Base-by-base conservation (phyloP, 2,888 invertebrate species). In the Plagodis dolabraria region DNA sequence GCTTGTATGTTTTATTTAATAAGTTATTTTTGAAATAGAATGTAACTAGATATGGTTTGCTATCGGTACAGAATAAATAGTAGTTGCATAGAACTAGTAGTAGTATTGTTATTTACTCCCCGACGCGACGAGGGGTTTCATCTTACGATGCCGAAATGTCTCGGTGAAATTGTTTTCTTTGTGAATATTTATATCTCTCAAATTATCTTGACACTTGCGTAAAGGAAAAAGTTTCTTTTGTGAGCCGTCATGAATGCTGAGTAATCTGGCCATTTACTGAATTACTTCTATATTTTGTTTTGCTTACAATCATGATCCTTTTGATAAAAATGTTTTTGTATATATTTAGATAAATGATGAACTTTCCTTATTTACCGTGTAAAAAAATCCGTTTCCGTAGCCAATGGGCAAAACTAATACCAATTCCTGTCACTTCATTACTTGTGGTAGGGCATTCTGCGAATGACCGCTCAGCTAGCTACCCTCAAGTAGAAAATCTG, bases 111-210 rank as follows among this genome's bases (percentile, higher is more conserved):
- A 33, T 33, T 46, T 46, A 46, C 34, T 34, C n/a, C 1, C 12
- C 33, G 33, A n/a, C 42, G 45, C 33, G 33, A n/a, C 42, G 45
- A 45, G 34, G 47, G n/a, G 47, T 61, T 56, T 47, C 46, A 46
- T 50, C 44, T 33, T 44, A 40, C 22, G 36, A 56, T 59, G 47
- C 43, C 42, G 42, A 47, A 48, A 51, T 57, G 46, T 57, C 46
- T 53, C 7, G 42, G 38, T 48, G 48, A 55, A 55, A 48, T 47
- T 56, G 42, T 63, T 64, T 56, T 62, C 42, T 38, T 9, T 43
- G 34, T 45, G 53, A 57, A 60, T 63, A 62, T 63, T 53, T 53
- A 60, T 55, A 55, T 57, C 53, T 53, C 33, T 51, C 36, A 42
- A 60, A 60, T 44, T 52, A 36, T 59, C 53, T 57, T 58, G 44